These are phyloP conservation scores for Pherbina coryleti DNA, from an alignment of 2,888 invertebrate species.

Conservation along the genomic window DNA sequence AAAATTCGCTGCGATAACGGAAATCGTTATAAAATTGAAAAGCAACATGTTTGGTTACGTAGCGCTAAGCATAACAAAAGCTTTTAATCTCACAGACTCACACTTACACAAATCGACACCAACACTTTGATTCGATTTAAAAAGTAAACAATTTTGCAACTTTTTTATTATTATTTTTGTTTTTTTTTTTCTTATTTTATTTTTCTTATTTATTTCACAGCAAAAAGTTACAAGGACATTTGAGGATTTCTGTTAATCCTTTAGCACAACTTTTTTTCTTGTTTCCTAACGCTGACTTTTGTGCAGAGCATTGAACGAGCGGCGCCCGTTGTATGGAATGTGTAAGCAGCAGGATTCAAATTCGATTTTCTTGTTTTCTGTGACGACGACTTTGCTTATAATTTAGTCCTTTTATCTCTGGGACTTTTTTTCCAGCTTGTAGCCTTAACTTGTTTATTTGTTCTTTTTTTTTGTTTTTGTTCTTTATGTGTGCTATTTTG, in stretches of 20 bases:
- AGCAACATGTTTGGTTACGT: too few relatives aligned
- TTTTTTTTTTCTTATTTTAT: constrained; percentile 1
- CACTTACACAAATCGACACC: background rate
- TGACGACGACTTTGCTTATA: background rate
- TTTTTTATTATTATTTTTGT: too few relatives aligned
- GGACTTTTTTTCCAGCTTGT: constrained; percentile 7
- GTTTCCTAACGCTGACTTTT: background rate
- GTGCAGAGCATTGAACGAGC: too few relatives aligned
- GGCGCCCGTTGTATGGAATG: too few relatives aligned
- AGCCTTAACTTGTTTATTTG: background rate
- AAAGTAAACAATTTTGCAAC: too few relatives aligned
- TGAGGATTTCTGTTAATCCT: background rate
- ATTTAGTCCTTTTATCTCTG: constrained; percentile 26
- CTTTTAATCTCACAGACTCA: background rate
- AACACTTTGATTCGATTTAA: too few relatives aligned
- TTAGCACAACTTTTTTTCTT: background rate
- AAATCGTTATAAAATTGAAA: too few relatives aligned
- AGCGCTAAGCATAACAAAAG: too few relatives aligned
- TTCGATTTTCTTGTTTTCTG: background rate
- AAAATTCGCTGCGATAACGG: too few relatives aligned
- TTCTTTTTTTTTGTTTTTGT: background rate
- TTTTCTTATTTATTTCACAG: constrained; percentile 40
- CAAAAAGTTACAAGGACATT: constrained; percentile 28
- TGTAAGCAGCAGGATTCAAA: background rate
- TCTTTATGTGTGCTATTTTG: background rate